A percentile compares a stretch with the other conserved stretches of the same genome.
phyloP scores from a whole-genome alignment of 2,888 invertebrate genomes.

The Nymphalis polychloros region DNA sequence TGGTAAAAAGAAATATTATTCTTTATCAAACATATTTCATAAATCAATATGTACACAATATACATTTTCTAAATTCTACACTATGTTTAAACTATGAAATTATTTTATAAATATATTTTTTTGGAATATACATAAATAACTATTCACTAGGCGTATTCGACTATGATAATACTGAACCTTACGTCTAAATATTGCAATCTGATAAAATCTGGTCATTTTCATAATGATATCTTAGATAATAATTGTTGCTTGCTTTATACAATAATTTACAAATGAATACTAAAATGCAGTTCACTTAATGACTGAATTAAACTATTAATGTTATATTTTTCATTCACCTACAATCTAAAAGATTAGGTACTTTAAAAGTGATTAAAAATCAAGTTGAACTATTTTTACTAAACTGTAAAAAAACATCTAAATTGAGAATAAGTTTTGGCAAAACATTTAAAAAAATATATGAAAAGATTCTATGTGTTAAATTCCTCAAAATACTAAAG shows the following conservation, averaged over 20 bases:
- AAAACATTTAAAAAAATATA: not conserved
- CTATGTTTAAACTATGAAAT: slow-evolving; percentile 38
- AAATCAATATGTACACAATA: slow-evolving; percentile 64
- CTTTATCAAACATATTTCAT: slow-evolving; percentile 8
- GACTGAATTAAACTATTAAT: not conserved
- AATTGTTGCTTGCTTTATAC: slow-evolving; percentile 61
- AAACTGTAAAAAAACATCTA: not conserved
- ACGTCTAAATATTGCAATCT: slow-evolving; percentile 79
- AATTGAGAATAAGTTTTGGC: not conserved
- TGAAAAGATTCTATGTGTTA: not conserved
- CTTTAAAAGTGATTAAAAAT: not conserved
- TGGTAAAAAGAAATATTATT: slow-evolving; percentile 6
- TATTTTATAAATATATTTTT: slow-evolving; percentile 57
- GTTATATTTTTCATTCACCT: not conserved
- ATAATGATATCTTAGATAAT: slow-evolving; percentile 61
- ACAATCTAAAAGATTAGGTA: not conserved
- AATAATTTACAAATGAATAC: slow-evolving; percentile 66
- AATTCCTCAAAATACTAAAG: not conserved
- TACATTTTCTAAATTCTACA: slow-evolving; percentile 51
- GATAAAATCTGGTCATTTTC: slow-evolving; percentile 80
- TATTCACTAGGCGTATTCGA: slow-evolving; percentile 71
- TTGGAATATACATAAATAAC: slow-evolving; percentile 75
- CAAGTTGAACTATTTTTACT: not conserved
- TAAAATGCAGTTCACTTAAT: slow-evolving; percentile 57
- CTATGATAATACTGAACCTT: slow-evolving; percentile 79